phyloP scores from a whole-genome alignment of 1,140 invertebrate species.

The Heliconius nattereri region DNA sequence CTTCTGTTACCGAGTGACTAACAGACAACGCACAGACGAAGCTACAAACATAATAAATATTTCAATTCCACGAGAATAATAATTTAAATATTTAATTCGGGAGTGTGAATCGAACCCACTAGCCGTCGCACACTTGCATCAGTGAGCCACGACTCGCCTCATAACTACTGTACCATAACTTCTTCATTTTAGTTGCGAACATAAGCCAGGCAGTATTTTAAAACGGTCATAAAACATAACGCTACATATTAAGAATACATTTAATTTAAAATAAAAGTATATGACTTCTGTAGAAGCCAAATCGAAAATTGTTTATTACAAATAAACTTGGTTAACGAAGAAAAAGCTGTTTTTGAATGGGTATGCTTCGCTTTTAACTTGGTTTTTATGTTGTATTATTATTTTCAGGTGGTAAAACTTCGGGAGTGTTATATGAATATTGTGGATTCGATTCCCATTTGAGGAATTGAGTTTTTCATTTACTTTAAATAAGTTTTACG shows the following conservation, averaged over 20 bases:
- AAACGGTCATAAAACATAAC: background rate
- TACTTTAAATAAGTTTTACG: too few species aligned
- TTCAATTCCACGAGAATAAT: too few species aligned
- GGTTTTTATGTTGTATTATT: background rate
- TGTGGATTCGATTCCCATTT: too few species aligned
- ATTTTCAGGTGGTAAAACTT: too few species aligned
- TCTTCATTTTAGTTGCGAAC: background rate
- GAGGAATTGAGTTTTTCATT: too few species aligned
- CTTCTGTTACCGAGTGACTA: too few species aligned
- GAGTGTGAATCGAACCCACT: too few species aligned
- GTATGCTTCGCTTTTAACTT: conserved; percentile 22
- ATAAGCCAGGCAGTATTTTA: conserved; percentile 2
- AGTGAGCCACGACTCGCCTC: background rate
- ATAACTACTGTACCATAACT: background rate
- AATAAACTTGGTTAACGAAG: conserved; percentile 47
- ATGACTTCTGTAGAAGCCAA: conserved; percentile 51
- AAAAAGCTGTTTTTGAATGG: conserved; percentile 38
- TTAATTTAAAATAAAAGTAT: conserved; percentile 39
- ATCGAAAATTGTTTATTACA: conserved; percentile 56
- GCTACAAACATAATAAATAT: too few species aligned
- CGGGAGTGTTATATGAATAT: too few species aligned
- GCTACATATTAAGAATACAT: conserved; percentile 14
- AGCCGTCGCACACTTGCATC: too few species aligned
- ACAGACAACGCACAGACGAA: too few species aligned
- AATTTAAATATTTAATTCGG: too few species aligned